Evolutionary conservation across 2,888 invertebrate species (phyloP), one percentile per base, ranked within the genome.

Genomic region (Drosophila subquinaria): DNA sequence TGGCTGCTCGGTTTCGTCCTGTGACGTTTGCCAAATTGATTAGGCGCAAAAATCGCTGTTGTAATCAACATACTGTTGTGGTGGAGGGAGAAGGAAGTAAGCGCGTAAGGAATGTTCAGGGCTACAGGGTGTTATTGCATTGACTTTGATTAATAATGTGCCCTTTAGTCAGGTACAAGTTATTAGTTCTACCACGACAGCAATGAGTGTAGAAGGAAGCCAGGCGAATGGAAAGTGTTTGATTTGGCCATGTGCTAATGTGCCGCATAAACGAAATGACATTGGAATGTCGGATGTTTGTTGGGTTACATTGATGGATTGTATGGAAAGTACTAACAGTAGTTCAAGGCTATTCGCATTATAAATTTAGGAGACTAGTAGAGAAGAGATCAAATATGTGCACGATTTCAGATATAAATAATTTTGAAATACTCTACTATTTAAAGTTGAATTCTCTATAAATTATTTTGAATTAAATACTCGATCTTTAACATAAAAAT

Each of bases 101-200:
- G 13, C 30, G 55, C 10, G 43, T 30, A 36, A 27, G 23, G 40
- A 27, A 38, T 55, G 35, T 35, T 33, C 45, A n/a, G 23, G 11
- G 23, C 50, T 35, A 43, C 20, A 20, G 43, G 53, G 53, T 69
- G 53, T 43, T 69, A 68, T 68, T 72, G 73, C 84, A 86, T 50
- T 86, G 86, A 87, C 89, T 88, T 87, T 87, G 86, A 87, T 87
- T 87, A 87, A 87, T 87, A 87, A 87, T 88, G 83, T 81, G 53
- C 79, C 74, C 83, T 88, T 69, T 84, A 65, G 69, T 69, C 85
- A 88, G 84, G 88, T 88, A 88, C 69, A 88, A 79, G 73, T 81
- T 86, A 83, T 83, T 81, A 82, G 81, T 76, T 73, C 36, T 59
- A 50, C 77, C 35, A 47, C 17, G 38, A 42, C 51, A 56, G 23